Evolutionary conservation across 64 coral and sea anemone species (phyloP), one percentile per base, ranked within the genome.

Genomic region (Stichodactyla mertensii): DNA sequence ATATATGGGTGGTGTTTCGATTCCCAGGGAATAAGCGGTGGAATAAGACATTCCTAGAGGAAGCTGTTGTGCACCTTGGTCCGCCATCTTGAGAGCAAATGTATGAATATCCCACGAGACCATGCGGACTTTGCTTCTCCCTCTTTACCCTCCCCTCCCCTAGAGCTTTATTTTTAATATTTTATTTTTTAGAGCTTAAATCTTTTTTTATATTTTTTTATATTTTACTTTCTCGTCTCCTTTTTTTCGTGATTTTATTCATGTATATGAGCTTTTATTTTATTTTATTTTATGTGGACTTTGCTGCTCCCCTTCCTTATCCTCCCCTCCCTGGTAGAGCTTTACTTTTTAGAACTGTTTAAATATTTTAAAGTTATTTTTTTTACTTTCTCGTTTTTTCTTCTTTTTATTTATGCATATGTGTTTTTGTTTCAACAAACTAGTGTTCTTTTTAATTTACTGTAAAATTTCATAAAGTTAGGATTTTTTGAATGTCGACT

Each of bases 31-130:
- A 19, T 85, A 85, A 19, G 83, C 83, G 4, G 55, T 85, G 19
- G 55, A 61, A 31, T 85, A 85, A 85, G 83, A 28, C 83, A 85
- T 85, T 23, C 55, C 83, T 64, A 85, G 51, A 58, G 83, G 55
- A 2, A 85, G 83, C n/a, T 85, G 83, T 6, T 55, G 22, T 61
- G 16, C 12, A 61, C 26, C 83, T 31, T 85, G 53, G 11, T 85
- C 83, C 83, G 80, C 80, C 80, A 82, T 82, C 55, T 82, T 82
- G 52, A 74, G 13, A 74, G 4, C 6, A 18, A 36, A 31, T 27
- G 10, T 24, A 11, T 8, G 23, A 10, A 10, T 81, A 81, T 81
- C 78, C 78, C 78, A 81, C 8, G 23, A 81, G 1, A 27, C 69
- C 6, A 74, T 31, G 69, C 69, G 69, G 69, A 23, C 11, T 11